phyloP scores from a whole-genome alignment of 2,113 vertebrate species.

The Spermophilus dauricus region DNA sequence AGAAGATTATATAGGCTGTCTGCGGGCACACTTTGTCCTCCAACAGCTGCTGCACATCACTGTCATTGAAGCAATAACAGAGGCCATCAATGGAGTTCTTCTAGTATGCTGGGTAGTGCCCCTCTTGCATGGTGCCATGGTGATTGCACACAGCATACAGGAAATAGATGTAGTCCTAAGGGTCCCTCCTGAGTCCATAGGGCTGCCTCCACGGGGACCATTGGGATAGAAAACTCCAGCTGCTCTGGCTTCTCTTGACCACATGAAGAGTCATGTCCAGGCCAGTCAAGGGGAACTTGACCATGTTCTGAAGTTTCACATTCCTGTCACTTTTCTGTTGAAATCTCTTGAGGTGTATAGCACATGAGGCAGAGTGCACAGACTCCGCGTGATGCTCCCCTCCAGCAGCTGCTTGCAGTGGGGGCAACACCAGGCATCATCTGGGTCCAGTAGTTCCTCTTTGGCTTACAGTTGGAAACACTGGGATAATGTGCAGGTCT shows the following conservation, averaged over 20 bases:
- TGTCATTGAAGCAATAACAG: constrained; percentile 99
- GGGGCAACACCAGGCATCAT: constrained; percentile 98
- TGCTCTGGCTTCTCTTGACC: constrained; percentile 98
- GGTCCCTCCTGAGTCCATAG: constrained; percentile 95
- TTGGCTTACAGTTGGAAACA: constrained; percentile 99
- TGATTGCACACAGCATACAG: constrained; percentile 98
- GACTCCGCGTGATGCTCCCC: constrained; percentile 97
- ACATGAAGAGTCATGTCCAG: constrained; percentile 99
- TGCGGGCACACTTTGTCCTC: constrained; percentile 97
- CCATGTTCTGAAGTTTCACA: constrained; percentile 98
- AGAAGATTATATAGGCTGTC: constrained; percentile 97
- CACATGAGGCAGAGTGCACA: constrained; percentile 98
- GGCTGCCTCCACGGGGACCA: constrained; percentile 97
- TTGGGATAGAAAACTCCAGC: constrained; percentile 97
- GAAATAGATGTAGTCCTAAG: constrained; percentile 97
- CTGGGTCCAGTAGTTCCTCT: constrained; percentile 98
- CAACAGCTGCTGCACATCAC: constrained; percentile 94
- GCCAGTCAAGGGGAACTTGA: constrained; percentile 94
- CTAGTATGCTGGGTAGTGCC: constrained; percentile 98
- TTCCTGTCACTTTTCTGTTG: constrained; percentile 96
- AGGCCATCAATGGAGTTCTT: constrained; percentile 99
- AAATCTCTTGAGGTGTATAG: constrained; percentile 98
- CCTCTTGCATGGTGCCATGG: constrained; percentile 98
- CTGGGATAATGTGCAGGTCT: constrained; percentile 97
- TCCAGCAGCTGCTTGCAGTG: constrained; percentile 99